Evolutionary conservation across 2,797 vertebrate genomes (phyloP).

Genomic region (Myiotriccus ornatus): DNA sequence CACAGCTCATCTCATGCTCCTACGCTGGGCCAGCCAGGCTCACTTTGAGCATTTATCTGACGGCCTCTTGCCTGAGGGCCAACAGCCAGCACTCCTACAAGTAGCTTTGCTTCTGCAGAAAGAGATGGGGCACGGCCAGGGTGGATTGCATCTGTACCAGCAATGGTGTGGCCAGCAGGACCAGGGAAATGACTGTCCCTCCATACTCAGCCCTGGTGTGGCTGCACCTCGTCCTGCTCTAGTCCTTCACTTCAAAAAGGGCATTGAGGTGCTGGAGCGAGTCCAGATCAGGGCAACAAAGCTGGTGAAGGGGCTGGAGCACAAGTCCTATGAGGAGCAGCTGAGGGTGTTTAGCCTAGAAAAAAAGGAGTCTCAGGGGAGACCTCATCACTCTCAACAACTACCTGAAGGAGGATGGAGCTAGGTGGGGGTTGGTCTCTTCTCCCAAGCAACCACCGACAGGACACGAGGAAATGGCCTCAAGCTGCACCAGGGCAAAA

Average conservation of each 20-base stretch:
- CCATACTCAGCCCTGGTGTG: background rate
- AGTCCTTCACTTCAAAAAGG: background rate
- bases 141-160: background rate
- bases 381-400: background rate
- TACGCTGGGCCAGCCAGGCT: background rate
- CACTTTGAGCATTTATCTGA: accelerated
- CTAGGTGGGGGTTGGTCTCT: background rate
- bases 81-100: background rate
- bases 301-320: background rate
- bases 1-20: background rate
- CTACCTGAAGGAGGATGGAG: background rate
- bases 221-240: background rate
- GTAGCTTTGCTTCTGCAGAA: background rate
- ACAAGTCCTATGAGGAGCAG: background rate
- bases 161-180: background rate
- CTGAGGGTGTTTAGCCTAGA: background rate
- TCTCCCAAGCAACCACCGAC: background rate
- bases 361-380: background rate
- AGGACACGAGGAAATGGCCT: background rate
- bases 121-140: background rate
- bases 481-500: background rate
- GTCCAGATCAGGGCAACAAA: background rate
- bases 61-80: accelerated
- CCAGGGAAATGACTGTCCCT: background rate
- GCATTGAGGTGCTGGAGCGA: background rate